Percentiles rank a stretch among this genome's conserved stretches.
Conservation (phyloP, 2,113 vertebrate species). For the Pangasianodon gigas region DNA sequence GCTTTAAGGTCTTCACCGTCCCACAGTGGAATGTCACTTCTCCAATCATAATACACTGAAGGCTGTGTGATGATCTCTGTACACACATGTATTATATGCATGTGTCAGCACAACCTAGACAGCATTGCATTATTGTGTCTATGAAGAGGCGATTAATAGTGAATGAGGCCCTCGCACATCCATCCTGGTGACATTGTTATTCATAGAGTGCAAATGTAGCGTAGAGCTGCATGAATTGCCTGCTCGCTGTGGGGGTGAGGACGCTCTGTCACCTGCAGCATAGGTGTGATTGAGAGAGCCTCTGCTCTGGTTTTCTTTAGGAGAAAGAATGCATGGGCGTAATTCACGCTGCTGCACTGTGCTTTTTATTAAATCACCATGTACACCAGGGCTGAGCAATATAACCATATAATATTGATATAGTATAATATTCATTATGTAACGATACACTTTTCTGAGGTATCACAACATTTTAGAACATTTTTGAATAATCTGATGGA, state of each 20-base stretch:
- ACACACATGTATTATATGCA: constrained; percentile 11
- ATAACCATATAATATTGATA: not conserved
- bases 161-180: constrained; percentile 15
- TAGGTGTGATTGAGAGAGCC: constrained; percentile 21
- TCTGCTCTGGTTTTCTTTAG: not conserved
- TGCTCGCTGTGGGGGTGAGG: constrained; percentile 4
- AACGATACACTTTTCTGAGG: not conserved
- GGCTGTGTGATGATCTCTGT: constrained; percentile 5
- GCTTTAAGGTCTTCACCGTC: not conserved
- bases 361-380: not conserved
- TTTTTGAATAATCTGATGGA: not conserved
- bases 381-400: not conserved
- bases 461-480: not conserved
- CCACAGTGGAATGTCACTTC: not conserved
- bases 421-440: not conserved
- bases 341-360: not conserved
- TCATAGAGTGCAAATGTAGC: constrained; percentile 44
- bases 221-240: constrained; percentile 29
- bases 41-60: constrained; percentile 2
- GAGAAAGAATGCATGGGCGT: not conserved
- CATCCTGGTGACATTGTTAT: constrained; percentile 37
- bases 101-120: constrained; percentile 19
- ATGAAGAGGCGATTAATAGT: constrained; percentile 30
- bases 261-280: constrained; percentile 30
- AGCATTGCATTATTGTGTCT: constrained; percentile 28